phyloP scores from a whole-genome alignment of 1,140 invertebrate genomes.

The Drosophila mauritiana region DNA sequence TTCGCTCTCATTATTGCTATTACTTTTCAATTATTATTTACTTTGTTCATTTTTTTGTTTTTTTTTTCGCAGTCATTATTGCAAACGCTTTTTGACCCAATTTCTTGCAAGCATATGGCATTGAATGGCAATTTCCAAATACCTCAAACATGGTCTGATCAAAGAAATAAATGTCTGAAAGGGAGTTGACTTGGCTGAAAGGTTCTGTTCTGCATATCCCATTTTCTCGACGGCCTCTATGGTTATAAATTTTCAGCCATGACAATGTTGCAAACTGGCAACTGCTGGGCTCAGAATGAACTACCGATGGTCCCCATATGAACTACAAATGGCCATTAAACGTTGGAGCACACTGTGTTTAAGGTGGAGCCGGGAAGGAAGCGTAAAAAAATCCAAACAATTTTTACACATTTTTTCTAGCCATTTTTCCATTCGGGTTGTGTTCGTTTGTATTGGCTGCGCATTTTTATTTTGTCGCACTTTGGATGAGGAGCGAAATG shows the following conservation, averaged over 20 bases:
- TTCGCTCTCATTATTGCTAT: conserved; percentile 76
- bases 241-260: conserved; percentile 66
- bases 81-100: conserved; percentile 73
- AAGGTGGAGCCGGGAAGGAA: conserved; percentile 3
- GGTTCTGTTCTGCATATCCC: conserved; percentile 33
- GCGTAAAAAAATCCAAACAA: conserved; percentile 50
- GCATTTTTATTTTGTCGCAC: conserved; percentile 52
- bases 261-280: conserved; percentile 74
- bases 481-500: conserved; percentile 9
- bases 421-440: conserved; percentile 27
- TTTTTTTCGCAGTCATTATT: conserved; percentile 48
- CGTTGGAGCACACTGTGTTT: conserved; percentile 9
- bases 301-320: conserved; percentile 55
- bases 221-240: not conserved
- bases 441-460: conserved; percentile 48
- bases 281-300: conserved; percentile 54
- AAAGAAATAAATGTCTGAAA: conserved; percentile 26
- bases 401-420: conserved; percentile 76
- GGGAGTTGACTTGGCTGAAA: conserved; percentile 32
- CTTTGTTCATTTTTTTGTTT: conserved; percentile 17
- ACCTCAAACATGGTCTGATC: conserved; percentile 7
- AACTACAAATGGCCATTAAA: conserved; percentile 71
- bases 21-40: conserved; percentile 72
- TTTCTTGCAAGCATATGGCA: conserved; percentile 55
- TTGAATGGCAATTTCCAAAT: conserved; percentile 47